Percentiles rank a stretch among this genome's conserved stretches.
Evolutionary conservation across 2,888 invertebrate genomes (phyloP).

Genomic region (Tetragonisca angustula): DNA sequence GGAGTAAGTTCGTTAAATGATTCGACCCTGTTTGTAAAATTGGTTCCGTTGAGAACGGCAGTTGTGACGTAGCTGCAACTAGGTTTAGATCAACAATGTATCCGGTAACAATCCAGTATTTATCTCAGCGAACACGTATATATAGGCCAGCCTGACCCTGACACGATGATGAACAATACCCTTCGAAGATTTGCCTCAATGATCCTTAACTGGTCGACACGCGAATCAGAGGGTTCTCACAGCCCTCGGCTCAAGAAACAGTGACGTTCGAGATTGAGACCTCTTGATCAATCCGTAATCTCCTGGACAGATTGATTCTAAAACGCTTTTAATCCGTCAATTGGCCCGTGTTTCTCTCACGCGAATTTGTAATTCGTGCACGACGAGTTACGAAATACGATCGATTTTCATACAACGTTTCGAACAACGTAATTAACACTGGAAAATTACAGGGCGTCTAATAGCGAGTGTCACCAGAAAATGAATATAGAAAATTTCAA

Average conservation of each 20-base stretch:
- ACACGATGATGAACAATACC: conserved; percentile 40
- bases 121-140: conserved; percentile 35
- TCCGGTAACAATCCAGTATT: conserved; percentile 64
- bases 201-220: conserved; percentile 34
- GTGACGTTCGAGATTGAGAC: background rate
- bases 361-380: too few species aligned
- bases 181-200: conserved; percentile 49
- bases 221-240: conserved; percentile 32
- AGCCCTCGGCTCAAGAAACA: conserved; percentile 5
- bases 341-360: background rate
- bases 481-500: too few species aligned
- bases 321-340: background rate
- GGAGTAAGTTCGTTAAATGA: background rate
- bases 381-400: background rate
- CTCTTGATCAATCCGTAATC: background rate
- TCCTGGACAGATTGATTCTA: background rate
- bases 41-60: conserved; percentile 37
- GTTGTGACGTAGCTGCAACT: conserved; percentile 30
- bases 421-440: background rate
- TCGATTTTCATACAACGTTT: too few species aligned
- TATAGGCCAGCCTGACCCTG: conserved; percentile 57
- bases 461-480: too few species aligned
- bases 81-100: conserved; percentile 50
- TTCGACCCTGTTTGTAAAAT: conserved; percentile 34
- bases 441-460: background rate